Evolutionary conservation across 2,888 invertebrate genomes (phyloP).

Genomic region (Panorpa germanica): DNA sequence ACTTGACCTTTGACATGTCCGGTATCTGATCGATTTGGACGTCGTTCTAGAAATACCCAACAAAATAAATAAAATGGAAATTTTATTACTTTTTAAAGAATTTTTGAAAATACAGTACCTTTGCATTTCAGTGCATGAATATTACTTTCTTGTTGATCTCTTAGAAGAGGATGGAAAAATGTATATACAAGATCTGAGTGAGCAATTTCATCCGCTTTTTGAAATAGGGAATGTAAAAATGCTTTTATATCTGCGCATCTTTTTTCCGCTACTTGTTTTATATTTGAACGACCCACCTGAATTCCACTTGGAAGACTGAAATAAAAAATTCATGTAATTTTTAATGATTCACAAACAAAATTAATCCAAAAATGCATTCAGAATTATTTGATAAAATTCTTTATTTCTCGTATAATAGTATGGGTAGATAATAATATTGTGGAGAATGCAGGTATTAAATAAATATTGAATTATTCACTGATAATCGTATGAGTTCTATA

Average conservation of each 20-base stretch:
- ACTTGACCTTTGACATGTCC: constrained; percentile 54
- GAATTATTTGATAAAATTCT: too few species aligned
- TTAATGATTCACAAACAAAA: too few species aligned
- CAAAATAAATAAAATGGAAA: constrained; percentile 2
- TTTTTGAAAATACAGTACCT: constrained; percentile 29
- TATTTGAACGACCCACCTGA: constrained; percentile 81
- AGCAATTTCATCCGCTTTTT: constrained; percentile 80
- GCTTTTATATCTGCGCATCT: constrained; percentile 76
- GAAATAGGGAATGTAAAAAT: constrained; percentile 73
- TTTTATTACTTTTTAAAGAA: constrained; percentile 2
- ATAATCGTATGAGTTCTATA: too few species aligned
- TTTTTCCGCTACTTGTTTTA: constrained; percentile 85
- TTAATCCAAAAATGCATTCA: too few species aligned
- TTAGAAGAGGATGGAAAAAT: constrained; percentile 89
- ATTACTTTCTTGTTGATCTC: constrained; percentile 84
- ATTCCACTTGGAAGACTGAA: constrained; percentile 53
- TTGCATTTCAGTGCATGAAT: constrained; percentile 57
- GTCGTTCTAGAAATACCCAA: constrained; percentile 17
- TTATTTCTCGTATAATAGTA: too few species aligned
- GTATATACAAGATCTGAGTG: constrained; percentile 95
- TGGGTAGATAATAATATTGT: too few species aligned
- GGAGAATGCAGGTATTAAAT: too few species aligned
- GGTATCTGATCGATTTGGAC: constrained; percentile 18
- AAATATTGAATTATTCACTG: too few species aligned
- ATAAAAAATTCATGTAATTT: too few species aligned